A percentile compares a stretch with the other conserved stretches of the same genome.
Evolutionary conservation across 2,888 invertebrate genomes (phyloP).

Genomic region (Tachystola acroxantha): DNA sequence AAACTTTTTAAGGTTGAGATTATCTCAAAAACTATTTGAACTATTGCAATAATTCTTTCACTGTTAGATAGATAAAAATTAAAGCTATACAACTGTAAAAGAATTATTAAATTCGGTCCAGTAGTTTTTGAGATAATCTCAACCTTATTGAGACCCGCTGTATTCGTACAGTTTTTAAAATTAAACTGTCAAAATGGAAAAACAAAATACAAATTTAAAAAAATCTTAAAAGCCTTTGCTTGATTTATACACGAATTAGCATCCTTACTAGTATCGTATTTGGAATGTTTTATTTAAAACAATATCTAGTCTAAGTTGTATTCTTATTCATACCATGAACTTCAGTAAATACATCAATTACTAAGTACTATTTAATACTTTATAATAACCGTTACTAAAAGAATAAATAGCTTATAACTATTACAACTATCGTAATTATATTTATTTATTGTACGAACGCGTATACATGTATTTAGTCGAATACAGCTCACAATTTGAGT

Average conservation of each 20-base stretch:
- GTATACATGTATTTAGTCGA: slow-evolving; percentile 71
- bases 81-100: too few relatives aligned
- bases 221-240: neutral
- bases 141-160: too few relatives aligned
- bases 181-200: too few relatives aligned
- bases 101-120: too few relatives aligned
- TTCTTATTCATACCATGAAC: slow-evolving; percentile 21
- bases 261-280: slow-evolving; percentile 16
- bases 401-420: slow-evolving; percentile 61
- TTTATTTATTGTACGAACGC: slow-evolving; percentile 74
- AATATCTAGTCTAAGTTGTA: slow-evolving; percentile 15
- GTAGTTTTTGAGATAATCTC: too few relatives aligned
- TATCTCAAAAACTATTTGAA: too few relatives aligned
- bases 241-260: neutral
- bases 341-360: slow-evolving; percentile 43
- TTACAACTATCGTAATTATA: slow-evolving; percentile 27
- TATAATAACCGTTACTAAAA: slow-evolving; percentile 47
- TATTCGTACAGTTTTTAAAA: too few relatives aligned
- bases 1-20: too few relatives aligned
- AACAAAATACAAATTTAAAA: neutral
- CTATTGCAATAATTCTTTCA: too few relatives aligned
- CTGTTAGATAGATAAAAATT: too few relatives aligned
- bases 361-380: slow-evolving; percentile 40
- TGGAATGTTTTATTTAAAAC: slow-evolving; percentile 34
- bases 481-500: slow-evolving; percentile 53